These are phyloP conservation scores for Phanerotoma sp. DNA, from an alignment of 2,888 invertebrate genomes.

Conservation along the genomic window DNA sequence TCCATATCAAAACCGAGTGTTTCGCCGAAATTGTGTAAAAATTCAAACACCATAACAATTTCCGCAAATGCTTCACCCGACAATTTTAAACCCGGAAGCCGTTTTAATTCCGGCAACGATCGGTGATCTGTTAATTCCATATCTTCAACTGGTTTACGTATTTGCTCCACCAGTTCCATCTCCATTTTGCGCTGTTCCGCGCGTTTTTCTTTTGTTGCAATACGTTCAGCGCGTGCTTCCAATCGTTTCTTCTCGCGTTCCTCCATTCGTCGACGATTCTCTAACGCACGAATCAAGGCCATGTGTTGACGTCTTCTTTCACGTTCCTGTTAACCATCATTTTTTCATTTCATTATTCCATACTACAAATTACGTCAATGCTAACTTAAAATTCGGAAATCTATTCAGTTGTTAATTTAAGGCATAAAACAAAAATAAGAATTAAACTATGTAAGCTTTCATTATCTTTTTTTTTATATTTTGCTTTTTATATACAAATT, in stretches of 20 bases:
- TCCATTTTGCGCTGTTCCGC: slow-evolving; percentile 71
- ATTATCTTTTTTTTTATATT: slow-evolving; percentile 1
- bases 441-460: neutral
- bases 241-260: slow-evolving; percentile 78
- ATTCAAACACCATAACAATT: slow-evolving; percentile 93
- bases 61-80: slow-evolving; percentile 90
- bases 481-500: too few relatives aligned
- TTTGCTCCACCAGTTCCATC: slow-evolving; percentile 68
- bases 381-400: neutral
- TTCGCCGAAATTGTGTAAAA: slow-evolving; percentile 93
- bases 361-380: too few relatives aligned
- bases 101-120: slow-evolving; percentile 69
- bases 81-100: slow-evolving; percentile 79
- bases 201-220: slow-evolving; percentile 82
- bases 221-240: slow-evolving; percentile 78
- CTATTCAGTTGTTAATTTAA: too few relatives aligned
- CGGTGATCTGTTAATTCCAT: slow-evolving; percentile 79
- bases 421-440: too few relatives aligned
- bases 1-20: slow-evolving; percentile 92
- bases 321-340: slow-evolving; percentile 67
- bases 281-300: slow-evolving; percentile 82
- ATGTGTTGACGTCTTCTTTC: slow-evolving; percentile 90
- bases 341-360: slow-evolving; percentile 8
- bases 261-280: slow-evolving; percentile 83
- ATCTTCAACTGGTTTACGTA: slow-evolving; percentile 89